Base-by-base conservation (phyloP, 2,113 vertebrate genomes). In the Clinocottus analis region DNA sequence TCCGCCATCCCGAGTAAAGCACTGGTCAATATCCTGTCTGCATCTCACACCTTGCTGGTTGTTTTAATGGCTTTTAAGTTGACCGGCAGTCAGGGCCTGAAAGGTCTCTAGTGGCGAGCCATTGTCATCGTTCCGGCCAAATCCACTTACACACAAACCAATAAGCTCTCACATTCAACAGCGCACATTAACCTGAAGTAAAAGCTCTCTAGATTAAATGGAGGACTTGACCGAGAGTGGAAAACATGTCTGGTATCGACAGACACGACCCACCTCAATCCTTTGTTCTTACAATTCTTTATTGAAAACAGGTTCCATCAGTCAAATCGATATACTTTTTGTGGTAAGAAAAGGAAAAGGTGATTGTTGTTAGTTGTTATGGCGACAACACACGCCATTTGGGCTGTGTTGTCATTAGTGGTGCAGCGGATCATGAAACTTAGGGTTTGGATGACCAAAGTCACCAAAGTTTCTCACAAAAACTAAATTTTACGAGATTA, bases 61-160 rank as follows among this genome's bases (percentile, higher is more conserved):
- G 84, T 85, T 89, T 90, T 84, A 91, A 86, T 84, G 85, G 89
- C 78, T 80, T 90, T 90, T 75, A 74, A 86, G 87, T 74, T 88
- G 92, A 88, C 87, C 73, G 85, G 72, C 75, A 75, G 83, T 89
- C 73, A 74, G 85, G 62, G 72, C 66, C 63, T 74, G 41, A 79
- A 45, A 75, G 82, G 84, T 85, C 77, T 75, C 80, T 19, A 72
- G 63, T 53, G 86, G 68, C 14, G 63, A 74, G 82, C 72, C 73
- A 60, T 51, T 83, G 89, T 83, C 89, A 76, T 73, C 29, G 49
- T 72, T 25, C 19, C 64, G 13, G 68, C 74, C 56, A 87, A 90
- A 89, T 85, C 79, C 85, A 86, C 78, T 87, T 87, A 87, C 72
- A 84, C 71, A 43, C 58, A 87, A 72, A 60, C 78, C 66, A 71